Base-by-base conservation (phyloP, 1,140 invertebrate genomes). In the Lysiphlebus fabarum region DNA sequence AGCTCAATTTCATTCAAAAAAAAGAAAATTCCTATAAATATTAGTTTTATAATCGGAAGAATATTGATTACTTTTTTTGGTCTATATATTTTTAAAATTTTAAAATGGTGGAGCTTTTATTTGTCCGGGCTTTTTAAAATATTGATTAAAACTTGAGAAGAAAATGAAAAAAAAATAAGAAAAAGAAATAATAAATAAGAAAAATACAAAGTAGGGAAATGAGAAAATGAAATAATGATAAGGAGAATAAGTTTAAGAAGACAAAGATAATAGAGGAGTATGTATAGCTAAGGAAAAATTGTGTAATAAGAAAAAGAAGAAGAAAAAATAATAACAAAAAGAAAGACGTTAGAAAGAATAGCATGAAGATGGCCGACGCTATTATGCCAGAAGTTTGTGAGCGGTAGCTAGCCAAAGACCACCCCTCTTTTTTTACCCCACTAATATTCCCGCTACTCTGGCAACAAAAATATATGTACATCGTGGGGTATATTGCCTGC, bases 311-410 rank as follows among this genome's bases (percentile, higher is more conserved):
- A 7, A 4, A n/a, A 38, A 38, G 56, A 42, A 41, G 48, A 55
- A 57, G 54, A 57, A 44, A 41, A 37, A 34, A 54, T n/a, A 42
- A 14, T 55, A 42, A 34, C 43, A 14, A 48, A 26, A 44, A 51
- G 53, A 58, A 67, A 68, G 68, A 62, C 74, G 42, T 68, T 65
- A 67, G 68, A 74, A 71, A 73, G 70, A 76, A 70, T 76, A 70
- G 68, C 67, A 69, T 68, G 70, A 66, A 67, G 72, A 75, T 77
- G 75, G 74, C 73, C 71, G 72, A 71, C 77, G 77, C 75, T 77
- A n/a, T n/a, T 76, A 77, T 69, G 76, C 75, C 77, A 72, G 70
- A 78, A 75, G 75, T 72, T 75, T 76, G 76, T 26, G 17, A 26
- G 17, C 17, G 17, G 17, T 26, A 26, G 17, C 17, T 26, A 26